Evolutionary conservation across 1,140 invertebrate genomes (phyloP).

Genomic region (Drosophila miranda): DNA sequence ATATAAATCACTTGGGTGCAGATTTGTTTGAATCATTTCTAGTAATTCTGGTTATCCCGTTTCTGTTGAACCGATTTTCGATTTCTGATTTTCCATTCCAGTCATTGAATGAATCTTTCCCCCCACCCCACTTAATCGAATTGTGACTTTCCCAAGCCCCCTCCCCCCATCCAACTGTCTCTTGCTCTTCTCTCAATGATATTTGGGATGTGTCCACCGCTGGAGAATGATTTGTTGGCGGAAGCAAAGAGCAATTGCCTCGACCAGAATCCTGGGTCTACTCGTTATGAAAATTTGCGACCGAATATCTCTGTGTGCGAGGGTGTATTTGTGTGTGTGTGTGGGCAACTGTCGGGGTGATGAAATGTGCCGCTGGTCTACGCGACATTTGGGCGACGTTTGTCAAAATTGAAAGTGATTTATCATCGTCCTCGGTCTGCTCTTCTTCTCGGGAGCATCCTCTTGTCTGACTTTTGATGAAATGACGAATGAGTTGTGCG

Average conservation of each 20-base stretch:
- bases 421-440: slow-evolving; percentile 56
- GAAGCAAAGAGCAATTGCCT: slow-evolving; percentile 49
- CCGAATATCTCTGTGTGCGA: not conserved
- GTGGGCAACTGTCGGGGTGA: slow-evolving; percentile 31
- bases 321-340: slow-evolving; percentile 3
- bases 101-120: not conserved
- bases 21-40: too few relatives aligned
- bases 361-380: slow-evolving; percentile 57
- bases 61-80: too few relatives aligned
- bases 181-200: slow-evolving; percentile 34
- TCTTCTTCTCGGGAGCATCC: not conserved
- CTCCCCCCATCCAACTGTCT: not conserved
- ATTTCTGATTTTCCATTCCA: slow-evolving; percentile 16
- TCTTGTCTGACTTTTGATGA: slow-evolving; percentile 47
- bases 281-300: slow-evolving; percentile 46
- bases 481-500: slow-evolving; percentile 71
- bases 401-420: slow-evolving; percentile 79
- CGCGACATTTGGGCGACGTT: slow-evolving; percentile 69
- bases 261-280: not conserved
- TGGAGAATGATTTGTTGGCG: slow-evolving; percentile 50
- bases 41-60: too few relatives aligned
- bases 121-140: slow-evolving; percentile 32
- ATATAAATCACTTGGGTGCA: too few relatives aligned
- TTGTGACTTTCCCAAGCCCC: slow-evolving; percentile 28
- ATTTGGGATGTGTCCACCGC: slow-evolving; percentile 44